These are phyloP conservation scores for Cairina moschata DNA, from an alignment of 2,113 vertebrate species.

Conservation along the genomic window DNA sequence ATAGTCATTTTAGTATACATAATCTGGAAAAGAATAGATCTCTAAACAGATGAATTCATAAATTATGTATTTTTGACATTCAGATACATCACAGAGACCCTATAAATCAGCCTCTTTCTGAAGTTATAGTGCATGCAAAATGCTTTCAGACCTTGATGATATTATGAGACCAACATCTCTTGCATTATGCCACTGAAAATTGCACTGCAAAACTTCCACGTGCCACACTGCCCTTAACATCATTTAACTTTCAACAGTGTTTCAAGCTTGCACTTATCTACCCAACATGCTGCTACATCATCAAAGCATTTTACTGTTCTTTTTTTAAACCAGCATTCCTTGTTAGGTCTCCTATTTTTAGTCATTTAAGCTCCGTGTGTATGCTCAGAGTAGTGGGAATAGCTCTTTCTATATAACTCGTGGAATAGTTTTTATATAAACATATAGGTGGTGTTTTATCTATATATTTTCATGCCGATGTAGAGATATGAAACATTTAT, in stretches of 20 bases:
- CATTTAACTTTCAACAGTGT: not conserved
- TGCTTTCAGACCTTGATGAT: not conserved
- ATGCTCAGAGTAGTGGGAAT: not conserved
- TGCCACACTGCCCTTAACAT: rapidly evolving
- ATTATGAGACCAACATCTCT: not conserved
- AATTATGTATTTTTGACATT: not conserved
- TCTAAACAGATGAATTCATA: not conserved
- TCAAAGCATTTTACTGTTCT: not conserved
- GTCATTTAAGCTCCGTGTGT: rapidly evolving
- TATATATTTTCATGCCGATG: rapidly evolving
- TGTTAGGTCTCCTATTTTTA: not conserved
- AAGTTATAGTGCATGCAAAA: not conserved
- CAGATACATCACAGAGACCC: not conserved
- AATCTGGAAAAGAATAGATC: not conserved
- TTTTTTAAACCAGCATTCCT: not conserved
- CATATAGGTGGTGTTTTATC: not conserved
- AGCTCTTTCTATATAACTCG: not conserved
- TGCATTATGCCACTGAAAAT: not conserved
- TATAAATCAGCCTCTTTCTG: not conserved
- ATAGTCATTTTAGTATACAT: not conserved
- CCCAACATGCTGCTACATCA: not conserved
- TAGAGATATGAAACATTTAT: not conserved
- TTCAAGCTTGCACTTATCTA: not conserved
- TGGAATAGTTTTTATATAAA: no score
- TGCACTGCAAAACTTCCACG: not conserved